phyloP scores from a whole-genome alignment of 1,140 invertebrate genomes.

The Myzus persicae region DNA sequence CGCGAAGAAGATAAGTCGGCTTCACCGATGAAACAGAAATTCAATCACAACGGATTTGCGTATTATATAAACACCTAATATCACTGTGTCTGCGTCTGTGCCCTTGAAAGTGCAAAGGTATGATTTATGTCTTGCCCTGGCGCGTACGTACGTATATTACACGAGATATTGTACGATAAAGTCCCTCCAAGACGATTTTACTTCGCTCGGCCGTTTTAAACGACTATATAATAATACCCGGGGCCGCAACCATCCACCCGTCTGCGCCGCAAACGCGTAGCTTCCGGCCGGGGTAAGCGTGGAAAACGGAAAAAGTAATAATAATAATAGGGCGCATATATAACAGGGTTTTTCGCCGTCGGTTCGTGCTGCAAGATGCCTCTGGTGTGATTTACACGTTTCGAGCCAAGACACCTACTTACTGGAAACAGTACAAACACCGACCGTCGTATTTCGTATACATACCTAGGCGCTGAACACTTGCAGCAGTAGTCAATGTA shows the following conservation, averaged over 20 bases:
- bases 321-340: neutral
- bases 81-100: neutral
- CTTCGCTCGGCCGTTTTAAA: neutral
- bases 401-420: neutral
- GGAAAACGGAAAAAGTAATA: constrained; percentile 3
- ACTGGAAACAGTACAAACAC: too few species aligned
- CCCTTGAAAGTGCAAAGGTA: neutral
- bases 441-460: neutral
- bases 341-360: neutral
- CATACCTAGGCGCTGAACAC: neutral
- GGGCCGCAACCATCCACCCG: neutral
- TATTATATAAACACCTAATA: neutral
- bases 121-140: neutral
- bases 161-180: neutral
- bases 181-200: neutral
- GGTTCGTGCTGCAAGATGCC: neutral
- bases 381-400: neutral
- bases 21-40: neutral
- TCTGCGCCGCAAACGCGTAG: neutral
- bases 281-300: neutral
- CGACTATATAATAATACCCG: neutral
- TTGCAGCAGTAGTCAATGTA: neutral
- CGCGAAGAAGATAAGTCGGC: neutral
- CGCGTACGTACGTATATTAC: neutral
- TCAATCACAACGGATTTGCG: neutral